Evolutionary conservation across 1,140 invertebrate species (phyloP), one percentile per base, ranked within the genome.

Genomic region (Drosophila saltans): DNA sequence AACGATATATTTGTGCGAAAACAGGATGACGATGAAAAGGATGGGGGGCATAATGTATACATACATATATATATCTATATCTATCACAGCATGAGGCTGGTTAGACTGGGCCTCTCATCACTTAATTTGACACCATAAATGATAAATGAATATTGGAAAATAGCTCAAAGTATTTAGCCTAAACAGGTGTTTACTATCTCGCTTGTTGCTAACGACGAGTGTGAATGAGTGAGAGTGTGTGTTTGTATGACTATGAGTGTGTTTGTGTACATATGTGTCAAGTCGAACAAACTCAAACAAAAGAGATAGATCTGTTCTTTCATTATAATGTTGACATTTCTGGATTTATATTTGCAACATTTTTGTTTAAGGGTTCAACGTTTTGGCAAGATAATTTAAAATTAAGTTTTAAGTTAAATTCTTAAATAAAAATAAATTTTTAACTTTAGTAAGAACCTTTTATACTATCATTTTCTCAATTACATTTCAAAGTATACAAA

Each of bases 141-240:
- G 40, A 77, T 76, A 59, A 59, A 59, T 69, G 40, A 67, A 30
- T 41, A 21, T 59, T 41, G 30, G 30, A 57, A 28, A 63, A 33
- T 58, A 41, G 40, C 55, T 21, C 30, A 40, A 62, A 61, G 57
- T 69, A 59, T 59, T 60, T 67, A 21, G 24, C 26, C 39, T 16
- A 58, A 67, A 57, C 55, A 73, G 56, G 68, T 73, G 28, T 76
- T 28, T 56, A 10, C 61, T 21, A 16, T 24, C 9, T 26, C 4
- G 33, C 9, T 33, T 39, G 16, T 11, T 33, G 58, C 58, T 8
- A 52, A 52, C 21, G 45, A 26, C 45, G 10, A n/a, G 8, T 48
- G 16, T 21, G 16, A 26, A 26, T 52, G 45, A 52, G n/a, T 48
- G 45, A 24, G 16, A 16, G 16, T 48, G 16, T 24, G 2, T 45